Conservation (phyloP, 2,888 invertebrate genomes). For the Meliscaeva auricollis region DNA sequence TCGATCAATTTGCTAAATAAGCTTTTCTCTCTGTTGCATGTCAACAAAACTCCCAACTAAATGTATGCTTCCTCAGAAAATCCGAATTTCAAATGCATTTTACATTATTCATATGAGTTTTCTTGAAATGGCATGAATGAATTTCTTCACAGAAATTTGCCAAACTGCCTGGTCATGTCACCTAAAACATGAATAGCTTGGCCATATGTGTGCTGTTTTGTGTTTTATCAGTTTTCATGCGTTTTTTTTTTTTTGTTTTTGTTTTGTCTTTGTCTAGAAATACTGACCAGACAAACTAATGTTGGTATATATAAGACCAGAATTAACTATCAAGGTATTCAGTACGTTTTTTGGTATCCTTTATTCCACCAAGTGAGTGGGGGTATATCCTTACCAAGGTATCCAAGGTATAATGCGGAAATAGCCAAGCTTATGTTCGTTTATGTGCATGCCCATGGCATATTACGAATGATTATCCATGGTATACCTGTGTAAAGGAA, state of each 20-base stretch:
- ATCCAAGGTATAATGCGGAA: constrained; percentile 4
- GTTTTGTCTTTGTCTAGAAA: constrained; percentile 1
- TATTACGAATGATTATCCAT: constrained; percentile 65
- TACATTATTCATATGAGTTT: constrained; percentile 55
- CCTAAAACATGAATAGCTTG: not conserved
- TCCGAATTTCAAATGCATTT: constrained; percentile 28
- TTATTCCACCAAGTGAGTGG: not conserved
- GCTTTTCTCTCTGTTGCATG: constrained; percentile 17
- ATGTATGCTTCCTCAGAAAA: not conserved
- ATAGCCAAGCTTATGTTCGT: constrained; percentile 47
- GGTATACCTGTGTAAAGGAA: constrained; percentile 15
- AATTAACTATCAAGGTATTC: not conserved
- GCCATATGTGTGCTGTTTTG: not conserved
- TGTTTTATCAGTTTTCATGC: not conserved
- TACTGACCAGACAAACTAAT: not conserved
- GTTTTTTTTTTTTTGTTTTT: not conserved
- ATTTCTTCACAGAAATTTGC: constrained; percentile 13
- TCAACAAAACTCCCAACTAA: not conserved
- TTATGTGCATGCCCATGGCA: constrained; percentile 56
- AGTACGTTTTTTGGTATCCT: not conserved
- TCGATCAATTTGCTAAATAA: constrained; percentile 45
- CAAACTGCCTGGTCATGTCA: constrained; percentile 11
- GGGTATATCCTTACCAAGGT: not conserved
- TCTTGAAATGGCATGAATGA: constrained; percentile 26
- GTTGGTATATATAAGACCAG: not conserved